These are phyloP conservation scores for Xenentodon cancila DNA, from an alignment of 2,797 vertebrate genomes.

Conservation along the genomic window DNA sequence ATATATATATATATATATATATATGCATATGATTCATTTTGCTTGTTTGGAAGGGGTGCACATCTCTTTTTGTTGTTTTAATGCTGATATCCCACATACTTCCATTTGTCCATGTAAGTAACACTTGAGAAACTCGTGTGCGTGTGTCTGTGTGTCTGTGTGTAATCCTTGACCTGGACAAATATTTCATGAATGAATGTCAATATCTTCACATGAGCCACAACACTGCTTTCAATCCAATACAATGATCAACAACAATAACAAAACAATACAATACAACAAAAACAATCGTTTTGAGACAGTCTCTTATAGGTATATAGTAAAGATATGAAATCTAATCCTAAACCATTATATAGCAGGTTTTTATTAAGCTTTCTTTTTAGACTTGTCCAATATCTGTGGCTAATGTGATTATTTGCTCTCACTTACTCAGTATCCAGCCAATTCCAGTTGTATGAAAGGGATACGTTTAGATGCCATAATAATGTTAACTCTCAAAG, in stretches of 20 bases:
- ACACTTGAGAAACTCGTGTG: neutral
- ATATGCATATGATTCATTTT: no score
- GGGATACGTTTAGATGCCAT: slow-evolving; percentile 17
- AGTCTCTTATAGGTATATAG: slow-evolving; percentile 12
- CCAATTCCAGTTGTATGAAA: slow-evolving; percentile 29
- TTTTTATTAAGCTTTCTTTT: slow-evolving; percentile 37
- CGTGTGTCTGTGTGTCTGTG: neutral
- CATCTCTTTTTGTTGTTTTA: no score
- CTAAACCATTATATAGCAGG: neutral
- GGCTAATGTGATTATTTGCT: slow-evolving; percentile 51
- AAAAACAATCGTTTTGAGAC: no score
- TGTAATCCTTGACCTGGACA: neutral
- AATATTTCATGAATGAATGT: slow-evolving; percentile 9
- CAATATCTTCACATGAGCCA: no score
- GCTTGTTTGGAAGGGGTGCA: no score
- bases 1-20: no score
- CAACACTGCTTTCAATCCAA: slow-evolving; percentile 16
- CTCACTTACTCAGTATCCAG: slow-evolving; percentile 10
- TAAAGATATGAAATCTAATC: slow-evolving; percentile 34
- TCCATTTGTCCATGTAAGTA: no score
- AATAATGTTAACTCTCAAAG: slow-evolving; percentile 23
- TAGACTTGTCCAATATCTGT: slow-evolving; percentile 20
- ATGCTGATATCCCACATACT: no score
- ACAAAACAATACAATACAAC: no score
- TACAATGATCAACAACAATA: slow-evolving; percentile 17